Conservation (phyloP, 2,888 invertebrate species). For the Drepana falcataria region DNA sequence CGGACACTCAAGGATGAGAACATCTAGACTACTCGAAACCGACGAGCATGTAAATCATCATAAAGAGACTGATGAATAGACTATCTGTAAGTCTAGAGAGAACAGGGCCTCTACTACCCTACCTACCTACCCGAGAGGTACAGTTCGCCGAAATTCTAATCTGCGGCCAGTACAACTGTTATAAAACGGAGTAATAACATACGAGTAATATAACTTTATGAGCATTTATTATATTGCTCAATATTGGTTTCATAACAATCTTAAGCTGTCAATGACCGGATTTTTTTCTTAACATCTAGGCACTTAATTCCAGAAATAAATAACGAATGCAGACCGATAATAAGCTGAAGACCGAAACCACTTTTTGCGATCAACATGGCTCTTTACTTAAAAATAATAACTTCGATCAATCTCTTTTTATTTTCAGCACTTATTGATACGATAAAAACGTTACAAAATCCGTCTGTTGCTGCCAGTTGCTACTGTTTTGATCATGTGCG, state of each 20-base stretch:
- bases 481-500: constrained; percentile 27
- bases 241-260: neutral
- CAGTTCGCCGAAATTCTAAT: too few species aligned
- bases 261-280: neutral
- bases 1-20: too few species aligned
- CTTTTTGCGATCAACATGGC: neutral
- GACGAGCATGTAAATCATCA: too few species aligned
- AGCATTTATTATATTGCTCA: too few species aligned
- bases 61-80: too few species aligned
- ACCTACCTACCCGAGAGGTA: too few species aligned
- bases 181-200: too few species aligned
- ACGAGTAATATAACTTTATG: too few species aligned
- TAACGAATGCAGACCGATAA: neutral
- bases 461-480: constrained; percentile 28
- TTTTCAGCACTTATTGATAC: constrained; percentile 6
- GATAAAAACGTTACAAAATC: constrained; percentile 32
- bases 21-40: too few species aligned
- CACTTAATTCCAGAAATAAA: neutral
- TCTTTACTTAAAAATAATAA: constrained; percentile 4
- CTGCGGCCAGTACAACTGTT: too few species aligned
- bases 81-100: too few species aligned
- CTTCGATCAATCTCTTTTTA: constrained; percentile 3
- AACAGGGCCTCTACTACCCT: too few species aligned
- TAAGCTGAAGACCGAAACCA: neutral
- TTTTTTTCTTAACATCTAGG: neutral